Evolutionary conservation across 2,113 vertebrate genomes (phyloP), one percentile per base, ranked within the genome.

Genomic region (Formicarius rufipectus): DNA sequence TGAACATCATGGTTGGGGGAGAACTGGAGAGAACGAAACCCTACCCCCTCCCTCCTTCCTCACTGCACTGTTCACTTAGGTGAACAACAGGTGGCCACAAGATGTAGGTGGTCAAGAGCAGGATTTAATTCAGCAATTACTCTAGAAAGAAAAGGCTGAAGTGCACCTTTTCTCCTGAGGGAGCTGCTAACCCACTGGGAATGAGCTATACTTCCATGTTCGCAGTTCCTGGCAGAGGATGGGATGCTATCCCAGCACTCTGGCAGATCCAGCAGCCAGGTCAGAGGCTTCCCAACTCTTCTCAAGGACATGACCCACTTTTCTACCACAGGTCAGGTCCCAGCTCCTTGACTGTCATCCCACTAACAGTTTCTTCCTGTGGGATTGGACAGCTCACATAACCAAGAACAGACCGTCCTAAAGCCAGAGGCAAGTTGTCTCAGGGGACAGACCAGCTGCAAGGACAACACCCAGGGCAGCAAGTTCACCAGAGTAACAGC

Each of bases 341-440:
- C 82, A 93, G 93, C 67, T 88, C 93, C 55, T 95, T 87, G 62
- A 94, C 85, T 3, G 0, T 1, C 1, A 6, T 52, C 78, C 66
- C 69, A 62, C 80, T 75, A 74, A 87, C 40, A 58, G 72, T n/a
- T 93, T 77, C 42, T 89, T 96, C 95, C 95, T 6, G 0, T 94
- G 95, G 84, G 94, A 96, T 4, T 60, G 59, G 59, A 44, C 64
- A 89, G 72, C 80, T 84, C 80, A 81, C 35, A 87, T 30, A 69
- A 85, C 47, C 87, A 82, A 87, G 90, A 94, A 96, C 94, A 95
- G 90, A 71, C 50, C 0, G 75, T 95, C 71, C 93, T 50, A 67
- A 91, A 79, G 49, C 67, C 75, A 90, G 78, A 94, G 78, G 79
- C 82, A 67, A 12, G 67, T 76, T 59, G 24, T 63, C 93, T 67